Evolutionary conservation across 2,888 invertebrate genomes (phyloP).

Genomic region (Epirrhoe tristata): DNA sequence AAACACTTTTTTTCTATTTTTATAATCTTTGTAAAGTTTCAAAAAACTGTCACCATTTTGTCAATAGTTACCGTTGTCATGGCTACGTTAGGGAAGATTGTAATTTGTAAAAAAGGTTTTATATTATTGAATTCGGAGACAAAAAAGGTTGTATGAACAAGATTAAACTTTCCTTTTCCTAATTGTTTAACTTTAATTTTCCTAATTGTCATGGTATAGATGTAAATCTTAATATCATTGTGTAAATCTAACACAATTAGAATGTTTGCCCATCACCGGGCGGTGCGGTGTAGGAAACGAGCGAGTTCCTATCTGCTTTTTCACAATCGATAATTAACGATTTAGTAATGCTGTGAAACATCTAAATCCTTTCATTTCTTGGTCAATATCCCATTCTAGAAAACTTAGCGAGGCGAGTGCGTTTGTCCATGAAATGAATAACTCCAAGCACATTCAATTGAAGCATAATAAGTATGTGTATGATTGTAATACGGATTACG

Average conservation of each 20-base stretch:
- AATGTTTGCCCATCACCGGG: slow-evolving; percentile 27
- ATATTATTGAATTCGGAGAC: not conserved
- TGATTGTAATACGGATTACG: too few species aligned
- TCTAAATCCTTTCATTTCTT: slow-evolving; percentile 33
- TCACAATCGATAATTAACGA: slow-evolving; percentile 28
- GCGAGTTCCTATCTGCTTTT: slow-evolving; percentile 32
- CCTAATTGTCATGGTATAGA: too few species aligned
- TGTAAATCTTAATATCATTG: too few species aligned
- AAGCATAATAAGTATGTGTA: not conserved
- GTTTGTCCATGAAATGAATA: not conserved
- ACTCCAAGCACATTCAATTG: not conserved
- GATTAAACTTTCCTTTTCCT: too few species aligned
- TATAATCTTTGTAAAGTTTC: slow-evolving; percentile 48
- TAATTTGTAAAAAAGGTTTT: not conserved
- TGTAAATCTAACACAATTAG: not conserved
- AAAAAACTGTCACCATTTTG: slow-evolving; percentile 58
- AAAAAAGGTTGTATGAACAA: not conserved
- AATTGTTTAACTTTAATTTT: not conserved
- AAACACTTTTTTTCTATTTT: slow-evolving; percentile 42
- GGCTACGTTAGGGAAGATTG: slow-evolving; percentile 27
- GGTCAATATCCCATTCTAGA: slow-evolving; percentile 35
- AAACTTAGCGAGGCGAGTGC: slow-evolving; percentile 22
- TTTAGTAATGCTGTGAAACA: slow-evolving; percentile 28
- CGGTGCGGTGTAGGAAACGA: slow-evolving; percentile 31
- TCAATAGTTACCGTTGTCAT: slow-evolving; percentile 70